These are phyloP conservation scores for Chloroceryle amazona DNA, from an alignment of 2,797 vertebrate species.

Conservation along the genomic window DNA sequence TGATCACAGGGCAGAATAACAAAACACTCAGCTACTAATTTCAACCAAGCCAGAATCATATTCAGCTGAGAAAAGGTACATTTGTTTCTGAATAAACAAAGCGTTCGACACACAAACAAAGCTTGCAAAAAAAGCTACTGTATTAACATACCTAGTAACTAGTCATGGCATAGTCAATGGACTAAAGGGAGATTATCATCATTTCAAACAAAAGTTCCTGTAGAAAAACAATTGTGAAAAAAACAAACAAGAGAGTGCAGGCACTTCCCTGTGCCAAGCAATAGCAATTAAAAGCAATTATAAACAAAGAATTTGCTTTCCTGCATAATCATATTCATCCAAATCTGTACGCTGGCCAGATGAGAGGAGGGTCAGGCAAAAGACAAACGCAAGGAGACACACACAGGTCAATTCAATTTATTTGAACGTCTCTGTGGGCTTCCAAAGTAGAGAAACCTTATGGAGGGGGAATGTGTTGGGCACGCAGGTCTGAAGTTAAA, in stretches of 20 bases:
- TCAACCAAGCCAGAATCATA: neutral
- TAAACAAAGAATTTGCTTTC: neutral
- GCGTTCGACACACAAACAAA: neutral
- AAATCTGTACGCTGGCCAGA: neutral
- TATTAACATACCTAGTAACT: neutral
- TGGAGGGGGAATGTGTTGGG: neutral
- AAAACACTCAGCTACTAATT: neutral
- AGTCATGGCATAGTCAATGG: neutral
- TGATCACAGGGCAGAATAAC: neutral
- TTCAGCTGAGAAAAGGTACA: neutral
- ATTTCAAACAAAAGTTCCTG: neutral
- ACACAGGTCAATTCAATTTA: constrained; percentile 60
- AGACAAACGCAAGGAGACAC: neutral
- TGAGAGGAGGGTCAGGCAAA: neutral
- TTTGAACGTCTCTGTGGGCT: neutral
- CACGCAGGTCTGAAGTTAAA: neutral
- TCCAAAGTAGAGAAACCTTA: constrained; percentile 38
- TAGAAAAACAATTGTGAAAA: neutral
- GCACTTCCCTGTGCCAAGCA: neutral
- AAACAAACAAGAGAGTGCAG: neutral
- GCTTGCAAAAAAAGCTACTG: neutral
- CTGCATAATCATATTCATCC: constrained; percentile 2
- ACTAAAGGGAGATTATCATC: neutral
- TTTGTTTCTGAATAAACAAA: neutral
- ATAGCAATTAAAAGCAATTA: constrained; percentile 47